A percentile compares a stretch with the other conserved stretches of the same genome.
Conservation (phyloP, 2,113 vertebrate genomes). For the Chionis minor region DNA sequence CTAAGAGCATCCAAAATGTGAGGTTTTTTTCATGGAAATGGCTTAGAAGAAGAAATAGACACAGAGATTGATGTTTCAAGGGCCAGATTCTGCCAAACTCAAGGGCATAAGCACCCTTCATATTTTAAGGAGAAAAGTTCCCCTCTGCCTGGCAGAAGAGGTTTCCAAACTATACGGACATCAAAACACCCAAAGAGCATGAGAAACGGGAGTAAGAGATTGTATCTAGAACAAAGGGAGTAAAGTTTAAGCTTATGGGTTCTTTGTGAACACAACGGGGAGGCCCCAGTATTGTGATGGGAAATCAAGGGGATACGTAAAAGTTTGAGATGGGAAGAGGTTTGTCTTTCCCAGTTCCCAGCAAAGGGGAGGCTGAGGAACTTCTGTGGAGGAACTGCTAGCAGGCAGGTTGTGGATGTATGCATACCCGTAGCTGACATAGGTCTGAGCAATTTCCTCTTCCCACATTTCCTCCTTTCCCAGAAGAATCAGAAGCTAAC, state of each 20-base stretch:
- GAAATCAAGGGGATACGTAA: not conserved
- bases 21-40: not conserved
- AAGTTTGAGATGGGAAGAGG: not conserved
- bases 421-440: not conserved
- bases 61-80: not conserved
- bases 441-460: not conserved
- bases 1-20: not conserved
- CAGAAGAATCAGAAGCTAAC: not conserved
- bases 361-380: not conserved
- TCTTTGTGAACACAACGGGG: not conserved
- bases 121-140: not conserved
- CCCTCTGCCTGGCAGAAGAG: not conserved
- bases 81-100: not conserved
- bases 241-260: not conserved
- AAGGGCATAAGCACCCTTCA: not conserved
- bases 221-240: not conserved
- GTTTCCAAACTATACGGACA: not conserved
- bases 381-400: not conserved
- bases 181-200: not conserved
- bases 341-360: fast-evolving
- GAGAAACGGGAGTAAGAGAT: not conserved
- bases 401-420: not conserved
- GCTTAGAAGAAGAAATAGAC: not conserved
- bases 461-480: not conserved
- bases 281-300: not conserved